Percentiles rank a stretch among this genome's conserved stretches.
These are phyloP conservation scores for Cossypha heuglini DNA, from an alignment of 2,797 vertebrate genomes.

Conservation along the genomic window DNA sequence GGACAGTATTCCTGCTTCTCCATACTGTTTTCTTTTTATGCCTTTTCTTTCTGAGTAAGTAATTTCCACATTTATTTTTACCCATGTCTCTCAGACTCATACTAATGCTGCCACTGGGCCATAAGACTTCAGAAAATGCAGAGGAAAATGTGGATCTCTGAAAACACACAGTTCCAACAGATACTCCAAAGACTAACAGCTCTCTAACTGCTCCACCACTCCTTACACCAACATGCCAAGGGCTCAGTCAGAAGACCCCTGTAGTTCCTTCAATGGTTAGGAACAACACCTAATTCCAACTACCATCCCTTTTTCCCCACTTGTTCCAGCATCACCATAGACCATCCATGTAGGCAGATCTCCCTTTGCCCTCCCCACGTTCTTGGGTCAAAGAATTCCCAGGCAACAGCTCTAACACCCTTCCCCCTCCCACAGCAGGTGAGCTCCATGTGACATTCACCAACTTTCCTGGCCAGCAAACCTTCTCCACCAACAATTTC, in stretches of 20 bases:
- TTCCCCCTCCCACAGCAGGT: neutral
- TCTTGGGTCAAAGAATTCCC: neutral
- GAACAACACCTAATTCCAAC: neutral
- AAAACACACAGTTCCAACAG: neutral
- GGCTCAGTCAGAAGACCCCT: neutral
- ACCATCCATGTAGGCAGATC: fast-evolving
- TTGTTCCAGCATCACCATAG: neutral
- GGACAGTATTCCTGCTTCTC: neutral
- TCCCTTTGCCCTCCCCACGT: neutral
- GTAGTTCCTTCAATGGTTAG: neutral
- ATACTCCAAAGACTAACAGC: neutral
- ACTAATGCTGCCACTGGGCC: neutral
- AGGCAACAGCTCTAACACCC: neutral
- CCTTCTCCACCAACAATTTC: neutral
- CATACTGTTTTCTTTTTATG: neutral
- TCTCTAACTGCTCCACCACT: neutral
- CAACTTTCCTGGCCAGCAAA: neutral
- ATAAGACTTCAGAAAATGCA: neutral
- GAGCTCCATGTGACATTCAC: neutral
- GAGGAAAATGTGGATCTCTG: neutral
- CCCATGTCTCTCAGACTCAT: neutral
- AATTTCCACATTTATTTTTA: neutral
- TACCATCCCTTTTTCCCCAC: neutral
- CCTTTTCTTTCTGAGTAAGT: neutral
- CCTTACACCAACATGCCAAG: neutral